Conservation (phyloP, 2,113 vertebrate genomes). For the Eudyptes chrysolophus region DNA sequence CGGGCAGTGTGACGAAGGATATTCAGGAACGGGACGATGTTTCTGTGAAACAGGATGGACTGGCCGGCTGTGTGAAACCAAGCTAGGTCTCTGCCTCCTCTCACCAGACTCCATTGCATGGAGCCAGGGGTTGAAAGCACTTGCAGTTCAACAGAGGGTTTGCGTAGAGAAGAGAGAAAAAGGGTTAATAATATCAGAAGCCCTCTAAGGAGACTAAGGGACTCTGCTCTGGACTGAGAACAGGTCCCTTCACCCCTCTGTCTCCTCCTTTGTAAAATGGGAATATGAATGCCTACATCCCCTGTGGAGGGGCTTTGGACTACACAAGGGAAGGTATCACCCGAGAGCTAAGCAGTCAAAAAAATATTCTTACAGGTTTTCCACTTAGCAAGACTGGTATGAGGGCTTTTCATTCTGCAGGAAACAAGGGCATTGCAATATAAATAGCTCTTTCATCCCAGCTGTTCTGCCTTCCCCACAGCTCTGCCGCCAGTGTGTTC, state of each 20-base stretch:
- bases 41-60: conserved; percentile 89
- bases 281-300: neutral
- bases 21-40: conserved; percentile 82
- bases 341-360: neutral
- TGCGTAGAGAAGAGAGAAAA: neutral
- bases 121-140: neutral
- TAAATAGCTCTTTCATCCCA: neutral
- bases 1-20: conserved; percentile 83
- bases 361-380: neutral
- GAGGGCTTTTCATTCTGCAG: neutral
- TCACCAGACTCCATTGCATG: fast-evolving
- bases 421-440: neutral
- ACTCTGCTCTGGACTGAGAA: neutral
- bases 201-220: neutral
- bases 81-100: conserved; percentile 71
- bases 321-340: neutral
- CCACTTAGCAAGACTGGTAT: neutral
- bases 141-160: neutral
- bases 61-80: conserved; percentile 80
- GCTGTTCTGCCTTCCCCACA: conserved; percentile 33
- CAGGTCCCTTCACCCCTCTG: neutral
- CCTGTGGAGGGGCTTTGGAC: neutral
- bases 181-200: neutral
- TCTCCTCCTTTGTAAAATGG: neutral
- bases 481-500: conserved; percentile 72